Base-by-base conservation (phyloP, 2,113 vertebrate species). In the Albula goreensis region DNA sequence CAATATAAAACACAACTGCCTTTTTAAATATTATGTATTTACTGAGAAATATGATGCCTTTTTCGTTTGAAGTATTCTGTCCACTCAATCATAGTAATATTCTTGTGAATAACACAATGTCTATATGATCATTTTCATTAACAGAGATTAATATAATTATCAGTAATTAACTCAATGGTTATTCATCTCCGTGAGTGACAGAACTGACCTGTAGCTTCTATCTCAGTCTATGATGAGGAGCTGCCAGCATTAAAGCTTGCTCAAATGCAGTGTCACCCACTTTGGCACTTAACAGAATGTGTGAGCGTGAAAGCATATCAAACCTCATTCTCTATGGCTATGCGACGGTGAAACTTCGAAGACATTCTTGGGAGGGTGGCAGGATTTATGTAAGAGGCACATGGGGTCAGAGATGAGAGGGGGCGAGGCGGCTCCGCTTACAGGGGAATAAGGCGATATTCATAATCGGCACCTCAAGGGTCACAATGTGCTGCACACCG, bases 191-290 rank as follows among this genome's bases (percentile, higher is more conserved):
- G 70, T 11, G 19, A n/a, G n/a, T 70, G 63, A 70, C 19, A 70
- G 19, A 22, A 25, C n/a, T 74, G 70, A 74, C n/a, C 70, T 74
- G 70, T 10, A 31, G 19, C 6, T 5, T 74, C n/a, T 74, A 31
- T 31, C 70, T 74, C n/a, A 10, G 70, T 31, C n/a, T 31, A 74
- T 8, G 70, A 79, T 50, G 78, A 48, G 10, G 31, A 17, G 13
- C 0, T 79, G 78, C 12, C 70, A 31, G 70, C n/a, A 74, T 74
- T 25, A 74, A n/a, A 74, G 70, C 13, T 41, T 57, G 82, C 70
- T 41, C 56, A 56, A 50, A 70, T 83, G 41, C 82, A 19, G 51
- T 50, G 82, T 83, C 56, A 66, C 82, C 22, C 56, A 50, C 82
- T 19, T 49, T 12, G 11, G 22, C 8, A 9, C 53, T 49, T 66